Evolutionary conservation across 2,888 invertebrate species (phyloP).

Genomic region (Chromoteleia sp.): DNA sequence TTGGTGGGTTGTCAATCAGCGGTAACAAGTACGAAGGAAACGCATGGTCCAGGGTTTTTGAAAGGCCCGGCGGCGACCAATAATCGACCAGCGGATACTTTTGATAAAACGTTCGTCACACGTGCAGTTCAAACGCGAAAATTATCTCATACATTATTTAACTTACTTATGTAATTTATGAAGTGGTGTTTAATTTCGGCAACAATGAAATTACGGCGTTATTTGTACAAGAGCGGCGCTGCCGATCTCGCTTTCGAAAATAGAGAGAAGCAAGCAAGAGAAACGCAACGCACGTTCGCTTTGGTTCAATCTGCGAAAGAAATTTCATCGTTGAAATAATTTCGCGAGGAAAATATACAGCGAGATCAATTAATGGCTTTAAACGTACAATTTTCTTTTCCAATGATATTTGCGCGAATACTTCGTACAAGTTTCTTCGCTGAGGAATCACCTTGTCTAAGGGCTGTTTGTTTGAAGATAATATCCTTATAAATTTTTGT

Average conservation of each 20-base stretch:
- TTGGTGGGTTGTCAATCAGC: slow-evolving; percentile 79
- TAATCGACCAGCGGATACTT: slow-evolving; percentile 35
- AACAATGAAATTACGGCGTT: slow-evolving; percentile 49
- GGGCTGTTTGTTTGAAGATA: slow-evolving; percentile 23
- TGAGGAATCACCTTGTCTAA: background rate
- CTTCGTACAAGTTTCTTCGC: background rate
- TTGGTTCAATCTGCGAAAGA: slow-evolving; percentile 6
- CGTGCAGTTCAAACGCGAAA: slow-evolving; percentile 41
- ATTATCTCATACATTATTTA: slow-evolving; percentile 63
- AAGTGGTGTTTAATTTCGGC: slow-evolving; percentile 43
- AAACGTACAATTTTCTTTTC: background rate
- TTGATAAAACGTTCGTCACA: slow-evolving; percentile 62
- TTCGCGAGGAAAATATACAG: background rate
- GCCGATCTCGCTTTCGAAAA: slow-evolving; percentile 14
- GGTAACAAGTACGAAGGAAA: slow-evolving; percentile 58
- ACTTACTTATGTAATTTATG: slow-evolving; percentile 48
- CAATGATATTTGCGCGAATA: background rate
- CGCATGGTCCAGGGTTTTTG: slow-evolving; percentile 51
- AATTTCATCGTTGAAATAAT: slow-evolving; percentile 38
- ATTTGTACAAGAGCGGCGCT: slow-evolving; percentile 29
- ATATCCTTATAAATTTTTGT: slow-evolving; percentile 31
- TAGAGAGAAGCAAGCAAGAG: background rate
- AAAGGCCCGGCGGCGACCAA: slow-evolving; percentile 51
- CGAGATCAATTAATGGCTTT: slow-evolving; percentile 10
- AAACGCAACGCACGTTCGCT: background rate